Conservation (phyloP, 2,888 invertebrate species). For the Dicyrtoma fusca region DNA sequence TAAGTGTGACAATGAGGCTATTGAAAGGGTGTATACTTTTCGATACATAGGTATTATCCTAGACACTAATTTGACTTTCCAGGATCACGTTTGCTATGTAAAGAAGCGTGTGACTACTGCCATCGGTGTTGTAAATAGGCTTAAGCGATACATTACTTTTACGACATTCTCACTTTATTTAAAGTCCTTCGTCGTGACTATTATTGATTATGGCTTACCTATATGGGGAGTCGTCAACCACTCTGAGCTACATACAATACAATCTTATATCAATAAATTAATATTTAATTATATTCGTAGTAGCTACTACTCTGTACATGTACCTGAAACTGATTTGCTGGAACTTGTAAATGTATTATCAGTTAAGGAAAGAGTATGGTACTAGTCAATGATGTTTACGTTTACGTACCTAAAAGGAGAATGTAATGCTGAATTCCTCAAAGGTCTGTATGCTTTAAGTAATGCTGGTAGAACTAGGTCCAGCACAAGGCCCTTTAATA, state of each 20-base stretch:
- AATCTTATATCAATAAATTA: too few species aligned
- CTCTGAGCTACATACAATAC: not conserved
- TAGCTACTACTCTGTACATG: not conserved
- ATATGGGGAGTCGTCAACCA: not conserved
- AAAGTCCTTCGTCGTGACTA: conserved; percentile 16
- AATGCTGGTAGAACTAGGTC: not conserved
- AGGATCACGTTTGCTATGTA: conserved; percentile 7
- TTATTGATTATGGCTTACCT: too few species aligned
- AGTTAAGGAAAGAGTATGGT: too few species aligned
- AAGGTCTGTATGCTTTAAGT: too few species aligned
- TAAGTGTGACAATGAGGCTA: not conserved
- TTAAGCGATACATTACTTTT: too few species aligned
- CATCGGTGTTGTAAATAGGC: not conserved
- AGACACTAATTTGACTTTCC: conserved; percentile 11
- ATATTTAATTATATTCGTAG: not conserved
- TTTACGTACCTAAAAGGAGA: too few species aligned
- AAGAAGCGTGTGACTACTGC: not conserved
- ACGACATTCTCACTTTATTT: not conserved
- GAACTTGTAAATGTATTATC: too few species aligned
- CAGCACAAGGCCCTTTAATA: not conserved
- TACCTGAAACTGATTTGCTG: not conserved
- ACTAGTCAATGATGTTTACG: too few species aligned
- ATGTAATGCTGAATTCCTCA: too few species aligned
- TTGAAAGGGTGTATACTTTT: conserved; percentile 17
- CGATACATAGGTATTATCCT: conserved; percentile 15